Percentiles rank a stretch among this genome's conserved stretches.
phyloP scores from a whole-genome alignment of 2,113 vertebrate genomes.

The Prionailurus bengalensis region DNA sequence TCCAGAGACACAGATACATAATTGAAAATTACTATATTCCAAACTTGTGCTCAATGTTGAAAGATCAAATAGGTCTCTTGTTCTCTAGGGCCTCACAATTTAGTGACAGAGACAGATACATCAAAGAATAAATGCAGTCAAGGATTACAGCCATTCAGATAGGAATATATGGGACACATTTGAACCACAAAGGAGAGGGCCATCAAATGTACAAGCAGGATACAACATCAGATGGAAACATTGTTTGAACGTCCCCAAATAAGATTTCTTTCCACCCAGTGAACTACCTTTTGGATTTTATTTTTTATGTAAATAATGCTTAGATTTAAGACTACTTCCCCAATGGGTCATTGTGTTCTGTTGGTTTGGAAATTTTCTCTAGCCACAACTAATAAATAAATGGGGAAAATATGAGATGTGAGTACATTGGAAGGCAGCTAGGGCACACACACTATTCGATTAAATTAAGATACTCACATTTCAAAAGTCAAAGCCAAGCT shows the following conservation, averaged over 20 bases:
- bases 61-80: not conserved
- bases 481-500: not conserved
- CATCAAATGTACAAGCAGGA: not conserved
- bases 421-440: not conserved
- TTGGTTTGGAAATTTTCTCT: slow-evolving; percentile 31
- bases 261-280: not conserved
- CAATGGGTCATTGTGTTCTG: not conserved
- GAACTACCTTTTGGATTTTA: not conserved
- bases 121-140: not conserved
- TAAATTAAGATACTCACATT: slow-evolving; percentile 21
- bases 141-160: not conserved
- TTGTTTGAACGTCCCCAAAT: not conserved
- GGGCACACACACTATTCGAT: not conserved
- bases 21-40: not conserved
- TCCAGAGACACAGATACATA: not conserved
- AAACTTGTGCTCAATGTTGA: not conserved
- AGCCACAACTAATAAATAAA: not conserved
- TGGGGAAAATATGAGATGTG: not conserved
- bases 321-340: not conserved
- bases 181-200: not conserved
- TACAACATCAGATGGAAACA: not conserved
- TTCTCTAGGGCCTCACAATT: not conserved
- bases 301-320: slow-evolving; percentile 27
- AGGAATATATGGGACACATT: not conserved
- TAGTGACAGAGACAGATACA: not conserved